Evolutionary conservation across 2,888 invertebrate genomes (phyloP), one percentile per base, ranked within the genome.

Genomic region (Chironomus riparius): DNA sequence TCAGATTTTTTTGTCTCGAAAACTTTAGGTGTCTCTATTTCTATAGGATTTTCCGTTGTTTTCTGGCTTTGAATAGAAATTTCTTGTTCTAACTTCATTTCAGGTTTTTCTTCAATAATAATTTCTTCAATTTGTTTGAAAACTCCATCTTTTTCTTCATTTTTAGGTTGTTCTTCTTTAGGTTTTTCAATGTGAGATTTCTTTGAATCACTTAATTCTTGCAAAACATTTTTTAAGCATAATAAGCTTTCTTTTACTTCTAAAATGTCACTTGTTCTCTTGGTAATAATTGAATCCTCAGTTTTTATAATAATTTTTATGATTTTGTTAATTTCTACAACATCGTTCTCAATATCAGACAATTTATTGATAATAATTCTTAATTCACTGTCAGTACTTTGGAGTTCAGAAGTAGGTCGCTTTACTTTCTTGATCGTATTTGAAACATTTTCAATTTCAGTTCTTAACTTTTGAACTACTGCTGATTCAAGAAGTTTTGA

Each of bases 71-170:
- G 21, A 38, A 38, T 10, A 10, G 38, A 38, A 10, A 12, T 15
- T 50, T 50, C 50, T 50, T 1, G n/a, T 15, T 50, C 15, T 4
- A 6, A 5, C 6, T 50, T 50, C 56, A 68, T 38, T 13, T 24
- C 10, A 18, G n/a, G 13, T 6, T 65, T 62, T 5, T 13, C 18
- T 68, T 68, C 65, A 18, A 4, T n/a, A n/a, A n/a, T n/a, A n/a
- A 70, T 38, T 15, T 50, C 2, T 2, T 56, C 74, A n/a, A 24
- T 56, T 47, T 2, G 1, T 4, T 28, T 47, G 22, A 10, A 28
- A n/a, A n/a, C n/a, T n/a, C n/a, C n/a, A n/a, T n/a, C n/a, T 72
- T 77, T 78, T 76, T 81, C 79, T 10, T 78, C 78, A 77, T 80
- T 70, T 22, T 77, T 77, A 68, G 78, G 75, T 47, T 79, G 77